Conservation (phyloP, 2,888 invertebrate species). For the Lycophotia porphyrea region DNA sequence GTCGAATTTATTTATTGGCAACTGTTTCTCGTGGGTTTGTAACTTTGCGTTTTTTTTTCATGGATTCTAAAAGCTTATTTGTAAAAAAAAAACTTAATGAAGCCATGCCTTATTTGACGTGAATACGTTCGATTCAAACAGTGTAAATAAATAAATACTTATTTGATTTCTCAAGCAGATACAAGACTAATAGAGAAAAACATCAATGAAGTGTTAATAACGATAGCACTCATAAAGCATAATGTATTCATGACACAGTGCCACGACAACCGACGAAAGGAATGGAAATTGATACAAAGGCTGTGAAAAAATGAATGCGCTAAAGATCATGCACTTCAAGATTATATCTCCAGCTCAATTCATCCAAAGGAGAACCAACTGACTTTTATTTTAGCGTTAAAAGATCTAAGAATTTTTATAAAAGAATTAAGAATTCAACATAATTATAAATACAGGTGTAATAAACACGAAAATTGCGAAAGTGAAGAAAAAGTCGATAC, state of each 20-base stretch:
- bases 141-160: background rate
- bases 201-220: background rate
- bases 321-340: background rate
- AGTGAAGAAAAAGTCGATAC: constrained; percentile 21
- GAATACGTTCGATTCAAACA: background rate
- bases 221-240: background rate
- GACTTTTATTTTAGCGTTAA: background rate
- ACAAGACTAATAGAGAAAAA: background rate
- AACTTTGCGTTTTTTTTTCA: constrained; percentile 27
- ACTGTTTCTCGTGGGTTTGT: constrained; percentile 18
- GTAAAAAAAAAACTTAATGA: background rate
- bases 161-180: background rate
- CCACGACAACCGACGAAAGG: background rate
- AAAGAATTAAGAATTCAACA: constrained; percentile 11
- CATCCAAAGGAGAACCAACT: background rate
- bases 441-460: constrained; percentile 6
- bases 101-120: background rate
- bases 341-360: constrained; percentile 2
- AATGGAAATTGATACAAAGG: constrained; percentile 13
- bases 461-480: constrained; percentile 23
- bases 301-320: background rate
- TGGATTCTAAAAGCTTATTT: background rate
- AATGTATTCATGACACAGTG: constrained; percentile 3
- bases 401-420: background rate
- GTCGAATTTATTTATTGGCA: constrained; percentile 51